Base-by-base conservation (phyloP, 2,797 vertebrate species). In the Basileuterus tristriatus region DNA sequence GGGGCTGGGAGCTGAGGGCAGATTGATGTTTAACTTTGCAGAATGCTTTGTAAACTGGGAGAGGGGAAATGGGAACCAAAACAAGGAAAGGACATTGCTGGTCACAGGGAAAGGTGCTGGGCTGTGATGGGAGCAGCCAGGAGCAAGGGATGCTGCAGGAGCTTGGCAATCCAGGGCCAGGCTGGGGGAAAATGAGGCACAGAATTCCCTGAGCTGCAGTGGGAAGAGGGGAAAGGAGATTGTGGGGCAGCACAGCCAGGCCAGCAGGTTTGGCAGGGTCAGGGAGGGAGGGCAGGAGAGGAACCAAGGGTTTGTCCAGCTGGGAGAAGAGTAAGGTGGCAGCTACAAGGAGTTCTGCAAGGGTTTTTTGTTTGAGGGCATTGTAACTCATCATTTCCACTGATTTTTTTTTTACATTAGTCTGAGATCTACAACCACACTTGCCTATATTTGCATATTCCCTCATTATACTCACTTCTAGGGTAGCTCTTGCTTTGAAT, bases 121-220 rank as follows among this genome's bases (percentile, higher is more conserved):
- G 1, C 0, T 50, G 49, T 9, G 0, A 0, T 30, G 26, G n/a
- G 20, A 82, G 8, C 22, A 75, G 56, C 23, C 0, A 6, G 8
- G 24, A 52, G 43, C 1, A 3, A 72, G 63, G 1, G 10, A 20
- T 30, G 52, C 24, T 68, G 62, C 15, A 32, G 53, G 47, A 85
- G 27, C 2, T 52, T 6, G 65, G 49, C 29, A 19, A 19, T 3
- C 11, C 75, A 49, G 41, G 23, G 36, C 14, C 26, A 82, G 22
- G 5, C 59, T 30, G 10, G 8, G 32, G 17, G 13, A 32, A 34
- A 32, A 12, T 6, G 36, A 53, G 59, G 19, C 37, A n/a, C 27
- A 43, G 21, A 37, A 30, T 3, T 55, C 62, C 27, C 41, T 77
- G 47, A 62, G 4, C 30, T 79, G 71, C 44, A 53, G 56, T 4